Percentiles rank a stretch among this genome's conserved stretches.
phyloP scores from a whole-genome alignment of 2,888 invertebrate species.

The Synergus itoensis region DNA sequence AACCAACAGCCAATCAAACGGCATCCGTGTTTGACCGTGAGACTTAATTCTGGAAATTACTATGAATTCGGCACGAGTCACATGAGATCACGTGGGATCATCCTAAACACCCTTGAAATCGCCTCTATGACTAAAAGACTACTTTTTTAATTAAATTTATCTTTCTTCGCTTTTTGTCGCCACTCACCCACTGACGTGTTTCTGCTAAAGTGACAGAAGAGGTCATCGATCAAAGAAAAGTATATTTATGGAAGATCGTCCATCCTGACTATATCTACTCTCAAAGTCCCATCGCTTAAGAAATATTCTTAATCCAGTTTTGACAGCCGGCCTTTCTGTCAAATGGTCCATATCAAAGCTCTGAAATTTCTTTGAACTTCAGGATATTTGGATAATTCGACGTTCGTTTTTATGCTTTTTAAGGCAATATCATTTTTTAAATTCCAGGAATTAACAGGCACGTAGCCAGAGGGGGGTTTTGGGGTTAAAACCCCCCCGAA shows the following conservation, averaged over 20 bases:
- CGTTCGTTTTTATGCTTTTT: no score
- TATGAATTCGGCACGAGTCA: slow-evolving; percentile 53
- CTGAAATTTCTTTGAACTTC: slow-evolving; percentile 11
- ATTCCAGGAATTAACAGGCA: no score
- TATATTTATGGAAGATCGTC: slow-evolving; percentile 14
- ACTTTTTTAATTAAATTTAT: neutral
- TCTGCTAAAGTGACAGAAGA: slow-evolving; percentile 4
- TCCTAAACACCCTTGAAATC: slow-evolving; percentile 1
- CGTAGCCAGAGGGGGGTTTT: no score
- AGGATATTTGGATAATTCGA: neutral
- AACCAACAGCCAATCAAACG: slow-evolving; percentile 36
- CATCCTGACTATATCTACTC: neutral
- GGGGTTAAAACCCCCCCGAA: no score
- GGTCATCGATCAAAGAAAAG: slow-evolving; percentile 16
- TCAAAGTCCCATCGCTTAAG: neutral
- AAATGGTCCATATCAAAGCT: slow-evolving; percentile 18
- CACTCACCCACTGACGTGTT: neutral
- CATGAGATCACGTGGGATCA: slow-evolving; percentile 42
- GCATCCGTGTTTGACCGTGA: slow-evolving; percentile 53
- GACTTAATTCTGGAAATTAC: slow-evolving; percentile 60
- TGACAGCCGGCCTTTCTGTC: slow-evolving; percentile 24
- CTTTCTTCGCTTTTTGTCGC: neutral
- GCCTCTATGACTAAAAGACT: neutral
- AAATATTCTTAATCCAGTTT: slow-evolving; percentile 31
- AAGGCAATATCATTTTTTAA: no score